A percentile compares a stretch with the other conserved stretches of the same genome.
Evolutionary conservation across 2,797 vertebrate genomes (phyloP).

Genomic region (Halcyon leucocephala): DNA sequence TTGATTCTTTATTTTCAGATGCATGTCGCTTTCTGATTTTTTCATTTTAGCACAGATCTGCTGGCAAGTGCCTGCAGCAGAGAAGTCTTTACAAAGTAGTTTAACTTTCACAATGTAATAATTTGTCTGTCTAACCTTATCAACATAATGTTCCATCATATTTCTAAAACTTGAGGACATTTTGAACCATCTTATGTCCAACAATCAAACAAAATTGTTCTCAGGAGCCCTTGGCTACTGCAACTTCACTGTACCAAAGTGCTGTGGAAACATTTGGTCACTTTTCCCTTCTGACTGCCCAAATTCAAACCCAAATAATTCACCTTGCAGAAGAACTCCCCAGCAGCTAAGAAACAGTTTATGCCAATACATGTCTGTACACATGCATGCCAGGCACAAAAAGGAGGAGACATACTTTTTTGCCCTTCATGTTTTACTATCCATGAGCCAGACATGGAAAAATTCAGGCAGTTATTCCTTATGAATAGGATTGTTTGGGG

Average conservation of each 20-base stretch:
- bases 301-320: not conserved
- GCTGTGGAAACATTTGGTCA: not conserved
- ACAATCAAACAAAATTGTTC: not conserved
- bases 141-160: accelerated
- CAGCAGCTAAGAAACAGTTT: not conserved
- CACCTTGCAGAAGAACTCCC: not conserved
- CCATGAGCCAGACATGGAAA: not conserved
- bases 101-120: not conserved
- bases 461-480: not conserved
- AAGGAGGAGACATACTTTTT: not conserved
- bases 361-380: not conserved
- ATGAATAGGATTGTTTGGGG: not conserved
- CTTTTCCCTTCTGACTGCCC: not conserved
- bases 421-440: not conserved
- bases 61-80: not conserved
- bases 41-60: not conserved
- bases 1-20: not conserved
- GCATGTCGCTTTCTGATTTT: not conserved
- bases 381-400: not conserved
- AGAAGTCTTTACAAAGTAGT: not conserved
- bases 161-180: not conserved
- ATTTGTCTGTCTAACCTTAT: not conserved
- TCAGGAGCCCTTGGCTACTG: not conserved
- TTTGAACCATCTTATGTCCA: not conserved
- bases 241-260: not conserved